Percentiles rank a stretch among this genome's conserved stretches.
These are phyloP conservation scores for Diarsia rubi DNA, from an alignment of 2,888 invertebrate species.

Conservation along the genomic window DNA sequence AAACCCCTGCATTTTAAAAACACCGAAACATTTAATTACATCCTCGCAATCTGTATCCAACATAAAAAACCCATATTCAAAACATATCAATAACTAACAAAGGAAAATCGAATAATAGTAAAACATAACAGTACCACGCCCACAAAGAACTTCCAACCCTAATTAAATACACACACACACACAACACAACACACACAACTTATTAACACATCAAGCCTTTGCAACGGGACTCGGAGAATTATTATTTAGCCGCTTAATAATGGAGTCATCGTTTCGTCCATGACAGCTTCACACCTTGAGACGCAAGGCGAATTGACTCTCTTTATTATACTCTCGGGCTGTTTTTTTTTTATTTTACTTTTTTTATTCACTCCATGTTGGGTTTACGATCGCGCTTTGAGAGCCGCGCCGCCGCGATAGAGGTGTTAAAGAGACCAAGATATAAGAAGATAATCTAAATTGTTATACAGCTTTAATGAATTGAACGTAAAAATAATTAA, in stretches of 20 bases:
- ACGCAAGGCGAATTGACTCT: conserved; percentile 85
- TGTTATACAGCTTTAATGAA: conserved; percentile 79
- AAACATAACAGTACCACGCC: conserved; percentile 61
- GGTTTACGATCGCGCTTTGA: conserved; percentile 85
- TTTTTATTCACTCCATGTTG: conserved; percentile 75
- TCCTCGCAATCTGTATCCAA: conserved; percentile 27
- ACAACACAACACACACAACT: conserved; percentile 76
- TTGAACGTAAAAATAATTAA: conserved; percentile 83
- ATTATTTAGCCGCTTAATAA: conserved; percentile 89
- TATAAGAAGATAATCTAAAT: conserved; percentile 82
- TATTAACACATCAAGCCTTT: conserved; percentile 81
- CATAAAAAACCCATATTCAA: conserved; percentile 51
- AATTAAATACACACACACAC: conserved; percentile 72
- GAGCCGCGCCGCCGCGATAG: conserved; percentile 76
- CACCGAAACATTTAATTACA: conserved; percentile 50
- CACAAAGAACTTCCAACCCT: conserved; percentile 71
- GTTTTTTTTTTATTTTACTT: conserved; percentile 69
- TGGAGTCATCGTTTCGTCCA: conserved; percentile 88
- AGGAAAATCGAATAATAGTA: conserved; percentile 59
- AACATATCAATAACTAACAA: conserved; percentile 67
- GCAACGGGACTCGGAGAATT: conserved; percentile 82
- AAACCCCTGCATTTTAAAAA: conserved; percentile 3
- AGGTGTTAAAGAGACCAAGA: conserved; percentile 84
- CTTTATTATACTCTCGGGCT: conserved; percentile 81
- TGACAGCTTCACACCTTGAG: conserved; percentile 90